Conservation (phyloP, 2,113 vertebrate species). For the Prolemur simus region DNA sequence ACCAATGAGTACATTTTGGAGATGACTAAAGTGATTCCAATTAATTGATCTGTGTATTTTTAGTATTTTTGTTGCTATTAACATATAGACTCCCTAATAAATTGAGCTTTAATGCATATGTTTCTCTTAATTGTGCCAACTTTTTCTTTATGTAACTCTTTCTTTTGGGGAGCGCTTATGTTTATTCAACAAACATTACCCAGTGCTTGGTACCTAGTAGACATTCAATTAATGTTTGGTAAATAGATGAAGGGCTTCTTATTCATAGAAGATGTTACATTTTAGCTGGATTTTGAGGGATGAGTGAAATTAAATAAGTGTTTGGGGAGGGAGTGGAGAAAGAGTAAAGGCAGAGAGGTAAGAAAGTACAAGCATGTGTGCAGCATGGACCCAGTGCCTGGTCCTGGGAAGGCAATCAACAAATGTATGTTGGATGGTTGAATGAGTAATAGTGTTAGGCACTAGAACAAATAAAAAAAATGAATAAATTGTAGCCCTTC, state of each 20-base stretch:
- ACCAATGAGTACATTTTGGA: neutral
- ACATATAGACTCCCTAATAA: neutral
- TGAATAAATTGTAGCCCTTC: neutral
- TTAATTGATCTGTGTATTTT: neutral
- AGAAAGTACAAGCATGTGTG: neutral
- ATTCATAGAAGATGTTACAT: constrained; percentile 44
- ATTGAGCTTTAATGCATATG: neutral
- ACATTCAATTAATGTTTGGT: constrained; percentile 46
- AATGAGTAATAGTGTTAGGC: neutral
- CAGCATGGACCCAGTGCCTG: neutral
- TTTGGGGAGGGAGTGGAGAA: neutral
- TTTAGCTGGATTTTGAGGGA: constrained; percentile 36
- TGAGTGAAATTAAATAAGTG: constrained; percentile 29
- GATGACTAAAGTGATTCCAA: neutral
- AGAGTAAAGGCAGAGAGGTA: neutral
- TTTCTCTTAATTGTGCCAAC: constrained; percentile 13
- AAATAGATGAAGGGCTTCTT: constrained; percentile 41
- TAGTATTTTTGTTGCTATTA: neutral
- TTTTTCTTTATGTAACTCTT: constrained; percentile 40
- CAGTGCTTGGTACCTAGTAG: constrained; percentile 33
- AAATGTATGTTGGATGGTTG: neutral
- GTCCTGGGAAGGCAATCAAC: neutral
- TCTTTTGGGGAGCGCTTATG: constrained; percentile 1
- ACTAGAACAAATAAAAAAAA: neutral
- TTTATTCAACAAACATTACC: constrained; percentile 61